Conservation (phyloP, 2,888 invertebrate species). For the Amiota mariae region DNA sequence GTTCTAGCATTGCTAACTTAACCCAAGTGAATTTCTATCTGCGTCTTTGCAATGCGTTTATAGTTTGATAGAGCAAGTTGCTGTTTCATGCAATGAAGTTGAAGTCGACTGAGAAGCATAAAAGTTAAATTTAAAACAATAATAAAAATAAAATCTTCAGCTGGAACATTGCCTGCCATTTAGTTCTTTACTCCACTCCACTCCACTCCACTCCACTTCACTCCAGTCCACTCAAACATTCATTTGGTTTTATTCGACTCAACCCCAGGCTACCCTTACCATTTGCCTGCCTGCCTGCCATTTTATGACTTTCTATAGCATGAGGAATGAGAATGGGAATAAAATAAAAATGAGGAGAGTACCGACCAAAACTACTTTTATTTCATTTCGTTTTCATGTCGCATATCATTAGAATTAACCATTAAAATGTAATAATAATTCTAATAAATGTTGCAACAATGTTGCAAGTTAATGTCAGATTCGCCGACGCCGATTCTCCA, state of each 20-base stretch:
- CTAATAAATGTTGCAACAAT: constrained; percentile 69
- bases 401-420: constrained; percentile 72
- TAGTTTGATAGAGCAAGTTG: constrained; percentile 4
- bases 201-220: no score
- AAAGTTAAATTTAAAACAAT: constrained; percentile 29
- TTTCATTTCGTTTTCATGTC: constrained; percentile 61
- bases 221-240: no score
- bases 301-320: constrained; percentile 12
- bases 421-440: constrained; percentile 71
- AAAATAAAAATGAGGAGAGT: no score
- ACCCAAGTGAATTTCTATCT: neutral
- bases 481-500: constrained; percentile 5
- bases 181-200: neutral
- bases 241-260: no score
- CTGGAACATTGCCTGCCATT: constrained; percentile 10
- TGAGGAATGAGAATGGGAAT: neutral
- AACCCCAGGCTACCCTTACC: no score
- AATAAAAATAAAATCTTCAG: constrained; percentile 27
- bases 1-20: neutral
- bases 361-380: constrained; percentile 38
- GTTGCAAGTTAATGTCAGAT: constrained; percentile 45
- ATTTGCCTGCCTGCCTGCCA: neutral
- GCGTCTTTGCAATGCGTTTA: neutral
- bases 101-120: constrained; percentile 3
- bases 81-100: neutral